Conservation (phyloP, 2,888 invertebrate genomes). For the Mantis religiosa region DNA sequence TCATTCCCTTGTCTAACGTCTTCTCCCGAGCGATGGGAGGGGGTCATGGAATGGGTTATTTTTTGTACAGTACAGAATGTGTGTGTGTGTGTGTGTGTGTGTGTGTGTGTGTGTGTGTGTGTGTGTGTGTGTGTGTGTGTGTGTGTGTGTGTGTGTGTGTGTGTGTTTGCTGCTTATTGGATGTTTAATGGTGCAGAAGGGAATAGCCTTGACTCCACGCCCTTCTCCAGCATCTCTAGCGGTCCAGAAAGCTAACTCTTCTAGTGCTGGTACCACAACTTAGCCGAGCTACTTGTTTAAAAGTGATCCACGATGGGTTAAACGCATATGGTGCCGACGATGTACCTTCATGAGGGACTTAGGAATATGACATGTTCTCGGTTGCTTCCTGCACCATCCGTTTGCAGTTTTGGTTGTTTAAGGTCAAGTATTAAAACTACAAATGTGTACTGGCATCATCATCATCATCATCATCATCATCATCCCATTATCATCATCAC, state of each 20-base stretch:
- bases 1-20: not conserved
- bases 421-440: too few species aligned
- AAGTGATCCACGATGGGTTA: not conserved
- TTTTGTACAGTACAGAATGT: constrained; percentile 6
- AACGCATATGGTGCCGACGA: too few species aligned
- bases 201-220: constrained; percentile 13
- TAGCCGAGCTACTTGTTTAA: not conserved
- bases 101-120: too few species aligned
- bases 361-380: too few species aligned
- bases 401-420: too few species aligned
- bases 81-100: not conserved
- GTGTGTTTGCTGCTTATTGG: constrained; percentile 22
- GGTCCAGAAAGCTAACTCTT: not conserved
- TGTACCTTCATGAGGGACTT: too few species aligned
- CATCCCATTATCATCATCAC: too few species aligned
- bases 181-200: constrained; percentile 29
- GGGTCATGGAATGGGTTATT: not conserved
- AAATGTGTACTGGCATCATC: too few species aligned
- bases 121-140: too few species aligned
- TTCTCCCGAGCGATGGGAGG: not conserved
- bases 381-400: too few species aligned
- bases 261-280: not conserved
- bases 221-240: not conserved
- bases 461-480: too few species aligned
- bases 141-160: too few species aligned